Conservation (phyloP, 2,113 vertebrate genomes). For the Mesoclemmys tuberculata region DNA sequence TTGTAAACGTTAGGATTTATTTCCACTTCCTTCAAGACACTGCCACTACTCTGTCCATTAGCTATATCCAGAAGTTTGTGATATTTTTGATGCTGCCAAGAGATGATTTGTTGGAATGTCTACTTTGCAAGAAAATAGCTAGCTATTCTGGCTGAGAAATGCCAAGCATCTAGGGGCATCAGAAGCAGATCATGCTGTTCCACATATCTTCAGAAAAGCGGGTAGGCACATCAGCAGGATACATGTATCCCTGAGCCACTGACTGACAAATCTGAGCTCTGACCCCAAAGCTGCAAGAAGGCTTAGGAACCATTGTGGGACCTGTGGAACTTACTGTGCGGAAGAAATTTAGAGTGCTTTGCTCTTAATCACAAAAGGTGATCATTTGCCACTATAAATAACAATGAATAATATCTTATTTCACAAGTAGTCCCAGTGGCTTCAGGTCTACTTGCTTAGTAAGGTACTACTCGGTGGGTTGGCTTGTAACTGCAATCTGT, state of each 20-base stretch:
- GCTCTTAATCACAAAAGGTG: background rate
- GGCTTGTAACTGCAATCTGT: no score
- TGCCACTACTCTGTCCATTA: background rate
- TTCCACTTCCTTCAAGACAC: background rate
- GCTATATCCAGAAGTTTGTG: background rate
- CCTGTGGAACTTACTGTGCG: background rate
- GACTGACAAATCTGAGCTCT: background rate
- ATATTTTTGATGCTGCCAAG: conserved; percentile 9
- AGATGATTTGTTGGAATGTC: background rate
- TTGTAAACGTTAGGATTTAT: background rate
- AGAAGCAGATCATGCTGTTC: background rate
- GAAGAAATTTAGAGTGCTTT: background rate
- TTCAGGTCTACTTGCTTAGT: no score
- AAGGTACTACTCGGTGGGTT: no score
- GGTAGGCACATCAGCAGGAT: background rate
- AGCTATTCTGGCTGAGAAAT: conserved; percentile 24
- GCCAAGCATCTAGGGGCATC: conserved; percentile 2
- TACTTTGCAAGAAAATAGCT: conserved; percentile 15
- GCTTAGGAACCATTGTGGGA: background rate
- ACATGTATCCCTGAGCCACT: background rate
- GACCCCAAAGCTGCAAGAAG: background rate
- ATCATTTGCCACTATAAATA: background rate
- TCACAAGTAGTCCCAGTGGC: no score
- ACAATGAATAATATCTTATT: no score
- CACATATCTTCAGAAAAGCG: background rate